Percentiles rank a stretch among this genome's conserved stretches.
phyloP scores from a whole-genome alignment of 2,797 vertebrate species.

The Sebastiscus albofasciatus region DNA sequence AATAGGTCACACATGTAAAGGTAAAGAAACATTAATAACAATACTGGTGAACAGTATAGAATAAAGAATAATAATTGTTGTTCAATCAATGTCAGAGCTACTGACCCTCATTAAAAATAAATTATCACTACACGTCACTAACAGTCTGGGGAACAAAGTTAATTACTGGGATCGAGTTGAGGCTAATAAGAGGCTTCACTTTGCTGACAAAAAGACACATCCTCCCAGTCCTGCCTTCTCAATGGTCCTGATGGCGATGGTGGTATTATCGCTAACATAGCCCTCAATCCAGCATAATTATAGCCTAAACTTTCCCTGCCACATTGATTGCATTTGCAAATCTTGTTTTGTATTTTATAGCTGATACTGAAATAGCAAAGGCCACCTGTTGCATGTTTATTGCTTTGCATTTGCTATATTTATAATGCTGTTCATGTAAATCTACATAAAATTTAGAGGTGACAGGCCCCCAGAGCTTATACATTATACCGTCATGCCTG shows the following conservation, averaged over 20 bases:
- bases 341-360: constrained; percentile 63
- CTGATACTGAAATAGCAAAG: constrained; percentile 62
- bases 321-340: constrained; percentile 64
- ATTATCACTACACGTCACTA: constrained; percentile 12
- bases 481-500: background rate
- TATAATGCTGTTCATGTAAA: constrained; percentile 21
- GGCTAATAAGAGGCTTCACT: constrained; percentile 37
- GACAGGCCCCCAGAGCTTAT: background rate
- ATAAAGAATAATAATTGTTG: background rate
- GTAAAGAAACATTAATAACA: constrained; percentile 2
- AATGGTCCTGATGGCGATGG: constrained; percentile 13
- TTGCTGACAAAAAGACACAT: constrained; percentile 32
- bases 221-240: background rate
- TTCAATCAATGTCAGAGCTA: constrained; percentile 6
- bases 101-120: constrained; percentile 17
- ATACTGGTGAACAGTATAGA: background rate
- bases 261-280: constrained; percentile 18
- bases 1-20: constrained; percentile 10
- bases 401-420: constrained; percentile 62
- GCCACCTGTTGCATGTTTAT: constrained; percentile 64
- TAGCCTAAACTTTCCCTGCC: constrained; percentile 55
- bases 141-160: constrained; percentile 1
- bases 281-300: constrained; percentile 60
- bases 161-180: constrained; percentile 20
- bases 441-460: background rate